Percentiles rank a stretch among this genome's conserved stretches.
These are phyloP conservation scores for Dipodomys spectabilis DNA, from an alignment of 2,113 vertebrate genomes.

Conservation along the genomic window DNA sequence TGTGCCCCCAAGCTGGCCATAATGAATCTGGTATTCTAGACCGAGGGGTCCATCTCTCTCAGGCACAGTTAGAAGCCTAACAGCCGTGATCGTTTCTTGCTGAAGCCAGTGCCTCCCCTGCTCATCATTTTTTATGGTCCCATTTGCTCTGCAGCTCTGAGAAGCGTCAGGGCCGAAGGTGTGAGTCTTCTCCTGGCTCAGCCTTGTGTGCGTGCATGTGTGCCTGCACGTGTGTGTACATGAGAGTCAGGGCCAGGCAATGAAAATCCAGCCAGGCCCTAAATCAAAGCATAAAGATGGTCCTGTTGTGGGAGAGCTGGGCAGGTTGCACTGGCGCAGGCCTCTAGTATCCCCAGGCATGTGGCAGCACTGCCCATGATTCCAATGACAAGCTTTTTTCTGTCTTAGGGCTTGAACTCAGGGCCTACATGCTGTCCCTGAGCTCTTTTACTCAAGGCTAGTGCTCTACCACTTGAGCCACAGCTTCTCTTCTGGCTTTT, in stretches of 20 bases:
- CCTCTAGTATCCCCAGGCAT: accelerated
- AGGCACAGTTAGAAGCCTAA: constrained; percentile 24
- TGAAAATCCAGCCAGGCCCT: constrained; percentile 42
- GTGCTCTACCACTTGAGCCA: too few species aligned
- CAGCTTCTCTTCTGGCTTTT: too few species aligned
- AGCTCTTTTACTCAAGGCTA: too few species aligned
- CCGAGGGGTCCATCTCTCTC: not conserved
- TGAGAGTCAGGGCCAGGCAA: not conserved
- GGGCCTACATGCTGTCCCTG: too few species aligned
- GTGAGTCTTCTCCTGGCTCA: not conserved
- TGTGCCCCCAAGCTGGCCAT: not conserved
- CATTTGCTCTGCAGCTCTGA: constrained; percentile 65
- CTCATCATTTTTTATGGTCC: constrained; percentile 35
- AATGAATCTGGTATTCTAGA: not conserved
- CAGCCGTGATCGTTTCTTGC: constrained; percentile 30
- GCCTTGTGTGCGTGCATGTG: accelerated
- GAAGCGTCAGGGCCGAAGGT: not conserved
- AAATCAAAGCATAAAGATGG: constrained; percentile 15
- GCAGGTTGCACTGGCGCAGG: accelerated
- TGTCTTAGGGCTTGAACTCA: too few species aligned
- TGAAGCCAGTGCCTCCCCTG: not conserved
- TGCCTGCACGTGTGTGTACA: too few species aligned
- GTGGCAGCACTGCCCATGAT: accelerated
- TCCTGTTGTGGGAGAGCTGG: not conserved
- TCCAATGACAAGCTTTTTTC: too few species aligned